phyloP scores from a whole-genome alignment of 2,113 vertebrate genomes.

The Rhinoptilus africanus region DNA sequence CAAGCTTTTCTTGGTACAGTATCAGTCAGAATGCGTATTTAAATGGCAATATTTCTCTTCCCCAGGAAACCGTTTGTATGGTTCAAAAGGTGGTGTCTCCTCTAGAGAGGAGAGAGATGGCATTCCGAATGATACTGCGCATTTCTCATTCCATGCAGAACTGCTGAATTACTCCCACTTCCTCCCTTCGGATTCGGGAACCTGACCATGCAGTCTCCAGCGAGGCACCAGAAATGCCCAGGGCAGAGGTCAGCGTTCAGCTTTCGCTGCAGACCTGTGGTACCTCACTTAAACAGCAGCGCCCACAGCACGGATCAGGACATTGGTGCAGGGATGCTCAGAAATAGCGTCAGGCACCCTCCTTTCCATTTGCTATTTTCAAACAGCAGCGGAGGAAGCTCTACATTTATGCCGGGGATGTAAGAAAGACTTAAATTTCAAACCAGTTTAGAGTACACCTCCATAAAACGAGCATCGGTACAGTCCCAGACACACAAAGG shows the following conservation, averaged over 20 bases:
- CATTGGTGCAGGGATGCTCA: background rate
- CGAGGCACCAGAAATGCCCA: background rate
- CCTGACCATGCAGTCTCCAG: background rate
- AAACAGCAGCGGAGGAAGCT: background rate
- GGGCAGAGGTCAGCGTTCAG: background rate
- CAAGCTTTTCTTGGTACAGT: background rate
- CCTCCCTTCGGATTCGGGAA: background rate
- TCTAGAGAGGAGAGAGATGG: background rate
- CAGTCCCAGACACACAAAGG: background rate
- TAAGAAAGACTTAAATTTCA: background rate
- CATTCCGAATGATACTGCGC: background rate
- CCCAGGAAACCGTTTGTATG: background rate
- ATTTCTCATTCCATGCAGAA: background rate
- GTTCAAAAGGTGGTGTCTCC: background rate
- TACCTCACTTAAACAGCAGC: background rate
- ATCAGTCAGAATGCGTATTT: background rate
- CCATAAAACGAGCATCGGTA: background rate
- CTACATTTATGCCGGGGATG: background rate
- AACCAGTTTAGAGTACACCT: background rate
- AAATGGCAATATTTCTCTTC: background rate
- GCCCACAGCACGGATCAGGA: background rate
- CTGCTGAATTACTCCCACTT: background rate
- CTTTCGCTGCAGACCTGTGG: background rate
- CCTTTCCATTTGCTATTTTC: background rate
- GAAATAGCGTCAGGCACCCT: background rate